phyloP scores from a whole-genome alignment of 2,113 vertebrate genomes.

The Psammodynastes pulverulentus region DNA sequence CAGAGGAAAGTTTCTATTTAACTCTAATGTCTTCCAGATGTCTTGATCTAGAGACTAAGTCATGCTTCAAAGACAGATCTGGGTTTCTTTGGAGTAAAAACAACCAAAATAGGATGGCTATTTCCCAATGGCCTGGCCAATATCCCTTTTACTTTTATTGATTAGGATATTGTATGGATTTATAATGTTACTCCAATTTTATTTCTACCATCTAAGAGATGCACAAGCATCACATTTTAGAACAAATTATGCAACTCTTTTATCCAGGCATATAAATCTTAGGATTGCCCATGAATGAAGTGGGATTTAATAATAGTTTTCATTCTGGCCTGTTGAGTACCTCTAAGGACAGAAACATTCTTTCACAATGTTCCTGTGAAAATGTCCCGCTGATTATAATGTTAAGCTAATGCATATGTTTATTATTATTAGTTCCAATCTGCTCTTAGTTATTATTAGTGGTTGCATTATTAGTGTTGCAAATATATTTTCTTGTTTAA shows the following conservation, averaged over 20 bases:
- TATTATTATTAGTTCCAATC: constrained; percentile 25
- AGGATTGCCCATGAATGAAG: not conserved
- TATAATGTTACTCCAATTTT: not conserved
- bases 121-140: not conserved
- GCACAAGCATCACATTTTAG: not conserved
- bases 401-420: constrained; percentile 24
- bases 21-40: not conserved
- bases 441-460: constrained; percentile 17
- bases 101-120: not conserved
- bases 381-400: constrained; percentile 18
- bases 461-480: constrained; percentile 7
- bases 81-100: not conserved
- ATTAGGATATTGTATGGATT: not conserved
- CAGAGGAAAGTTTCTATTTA: not conserved
- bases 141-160: not conserved
- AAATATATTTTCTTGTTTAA: constrained; percentile 4
- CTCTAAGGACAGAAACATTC: not conserved
- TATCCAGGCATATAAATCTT: not conserved
- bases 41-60: not conserved
- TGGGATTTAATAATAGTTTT: constrained; percentile 25
- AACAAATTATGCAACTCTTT: not conserved
- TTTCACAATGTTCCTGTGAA: constrained; percentile 15
- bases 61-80: not conserved
- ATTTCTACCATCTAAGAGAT: not conserved
- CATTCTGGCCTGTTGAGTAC: constrained; percentile 1